These are phyloP conservation scores for Borostomias antarcticus DNA, from an alignment of 2,797 vertebrate species.

Conservation along the genomic window DNA sequence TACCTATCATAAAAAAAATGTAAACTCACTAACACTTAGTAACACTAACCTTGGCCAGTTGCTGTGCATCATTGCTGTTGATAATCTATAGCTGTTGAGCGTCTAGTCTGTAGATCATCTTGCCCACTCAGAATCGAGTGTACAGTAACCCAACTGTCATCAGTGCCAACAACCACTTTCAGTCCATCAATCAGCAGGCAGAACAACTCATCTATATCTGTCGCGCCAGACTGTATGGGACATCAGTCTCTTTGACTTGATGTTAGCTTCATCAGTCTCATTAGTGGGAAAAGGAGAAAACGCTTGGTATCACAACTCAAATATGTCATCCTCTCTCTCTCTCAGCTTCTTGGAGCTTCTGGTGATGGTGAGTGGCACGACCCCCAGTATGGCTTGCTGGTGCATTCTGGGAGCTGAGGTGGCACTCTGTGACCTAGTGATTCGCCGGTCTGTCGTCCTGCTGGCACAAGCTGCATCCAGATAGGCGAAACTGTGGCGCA, in stretches of 20 bases:
- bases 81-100: neutral
- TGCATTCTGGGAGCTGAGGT: constrained; percentile 46
- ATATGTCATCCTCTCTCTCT: constrained; percentile 89
- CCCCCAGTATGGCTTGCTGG: constrained; percentile 68
- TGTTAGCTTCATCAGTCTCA: constrained; percentile 18
- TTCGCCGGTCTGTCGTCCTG: constrained; percentile 33
- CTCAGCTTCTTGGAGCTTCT: constrained; percentile 75
- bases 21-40: no score
- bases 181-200: neutral
- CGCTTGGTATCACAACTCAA: constrained; percentile 84
- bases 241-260: neutral
- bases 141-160: no score
- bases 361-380: constrained; percentile 81
- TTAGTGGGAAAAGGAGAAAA: constrained; percentile 8
- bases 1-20: no score
- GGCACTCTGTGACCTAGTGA: constrained; percentile 53
- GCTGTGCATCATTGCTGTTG: no score
- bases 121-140: no score
- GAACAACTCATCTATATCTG: constrained; percentile 12
- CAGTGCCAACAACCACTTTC: neutral
- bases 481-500: constrained; percentile 58
- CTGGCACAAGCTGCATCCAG: constrained; percentile 54
- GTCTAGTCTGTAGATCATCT: neutral
- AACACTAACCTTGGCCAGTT: no score
- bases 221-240: neutral